Evolutionary conservation across 2,888 invertebrate genomes (phyloP), one percentile per base, ranked within the genome.

Genomic region (Hyppa rectilinea): DNA sequence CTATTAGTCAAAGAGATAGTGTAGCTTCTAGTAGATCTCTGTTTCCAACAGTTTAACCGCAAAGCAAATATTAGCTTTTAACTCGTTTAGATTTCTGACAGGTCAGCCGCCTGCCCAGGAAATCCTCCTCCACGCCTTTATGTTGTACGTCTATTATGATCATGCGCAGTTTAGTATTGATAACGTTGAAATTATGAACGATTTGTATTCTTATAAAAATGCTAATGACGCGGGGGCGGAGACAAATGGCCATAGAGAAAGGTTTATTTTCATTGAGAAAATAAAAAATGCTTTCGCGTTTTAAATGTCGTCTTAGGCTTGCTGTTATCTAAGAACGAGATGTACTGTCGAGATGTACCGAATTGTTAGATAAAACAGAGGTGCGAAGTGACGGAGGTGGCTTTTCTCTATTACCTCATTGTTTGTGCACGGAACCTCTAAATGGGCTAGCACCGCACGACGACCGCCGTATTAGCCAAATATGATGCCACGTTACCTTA

Each of bases 401-500:
- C 50, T 74, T 77, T 76, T 67, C 78, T 75, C 83, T 82, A 71
- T 87, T 84, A 71, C 81, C 74, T 79, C 80, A 84, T 78, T 80
- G 72, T 79, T 79, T 71, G 77, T 56, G 29, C 56, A 40, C 62
- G 34, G 63, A 60, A 66, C 82, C 74, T 70, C 52, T 53, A 70
- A 74, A 71, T 59, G 36, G 64, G 62, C 52, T 53, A 45, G 55
- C 50, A 29, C 29, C 20, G 62, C 52, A 62, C 43, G 43, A 31
- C 34, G 17, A 4, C 40, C 12, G 12, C 4, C 12, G 40, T 59
- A 59, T 65, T 61, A 56, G 53, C 63, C 43, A 69, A 78, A 73
- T 56, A 62, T 73, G 52, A 62, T 60, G 68, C 45, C 71, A 63
- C 36, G 47, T 62, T 75, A 59, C 53, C 62, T 59, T 53, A 50